Evolutionary conservation across 1,140 invertebrate genomes (phyloP).

Genomic region (Microplitis demolitor): DNA sequence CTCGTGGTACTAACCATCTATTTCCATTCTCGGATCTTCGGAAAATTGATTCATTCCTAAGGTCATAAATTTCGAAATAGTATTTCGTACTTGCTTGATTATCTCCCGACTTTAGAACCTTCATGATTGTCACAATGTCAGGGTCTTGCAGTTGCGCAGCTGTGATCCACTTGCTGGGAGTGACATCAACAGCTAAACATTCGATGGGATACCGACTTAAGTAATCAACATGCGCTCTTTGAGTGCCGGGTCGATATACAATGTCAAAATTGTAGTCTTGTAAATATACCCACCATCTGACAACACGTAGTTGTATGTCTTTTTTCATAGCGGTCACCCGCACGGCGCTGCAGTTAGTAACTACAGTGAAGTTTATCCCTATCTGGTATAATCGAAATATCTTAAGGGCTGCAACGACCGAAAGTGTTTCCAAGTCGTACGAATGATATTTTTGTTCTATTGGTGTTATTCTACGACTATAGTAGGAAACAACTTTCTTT

Average conservation of each 20-base stretch:
- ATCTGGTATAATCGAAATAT: conserved; percentile 47
- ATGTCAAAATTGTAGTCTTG: too few species aligned
- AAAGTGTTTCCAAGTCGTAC: conserved; percentile 48
- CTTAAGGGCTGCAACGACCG: conserved; percentile 42
- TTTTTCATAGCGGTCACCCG: conserved; percentile 46
- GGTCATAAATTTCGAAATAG: conserved; percentile 22
- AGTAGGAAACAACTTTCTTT: conserved; percentile 35
- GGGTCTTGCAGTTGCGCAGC: conserved; percentile 21
- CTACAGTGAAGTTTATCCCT: conserved; percentile 45
- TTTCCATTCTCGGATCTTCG: conserved; percentile 30
- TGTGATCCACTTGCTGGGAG: conserved; percentile 21
- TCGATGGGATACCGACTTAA: conserved; percentile 42
- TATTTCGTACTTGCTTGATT: conserved; percentile 8
- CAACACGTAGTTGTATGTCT: conserved; percentile 43
- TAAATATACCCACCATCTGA: too few species aligned
- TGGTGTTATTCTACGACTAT: conserved; percentile 39
- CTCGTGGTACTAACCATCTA: conserved; percentile 39
- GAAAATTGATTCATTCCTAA: conserved; percentile 33
- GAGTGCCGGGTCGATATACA: conserved; percentile 28
- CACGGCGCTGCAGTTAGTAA: conserved; percentile 49
- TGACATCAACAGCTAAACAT: conserved; percentile 18
- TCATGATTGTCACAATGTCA: conserved; percentile 17
- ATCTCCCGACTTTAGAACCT: conserved; percentile 18
- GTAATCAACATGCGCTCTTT: conserved; percentile 47
- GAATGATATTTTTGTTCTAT: conserved; percentile 48